Evolutionary conservation across 92 coral and sea anemone genomes (phyloP).

Genomic region (Epizoanthus ramosus): DNA sequence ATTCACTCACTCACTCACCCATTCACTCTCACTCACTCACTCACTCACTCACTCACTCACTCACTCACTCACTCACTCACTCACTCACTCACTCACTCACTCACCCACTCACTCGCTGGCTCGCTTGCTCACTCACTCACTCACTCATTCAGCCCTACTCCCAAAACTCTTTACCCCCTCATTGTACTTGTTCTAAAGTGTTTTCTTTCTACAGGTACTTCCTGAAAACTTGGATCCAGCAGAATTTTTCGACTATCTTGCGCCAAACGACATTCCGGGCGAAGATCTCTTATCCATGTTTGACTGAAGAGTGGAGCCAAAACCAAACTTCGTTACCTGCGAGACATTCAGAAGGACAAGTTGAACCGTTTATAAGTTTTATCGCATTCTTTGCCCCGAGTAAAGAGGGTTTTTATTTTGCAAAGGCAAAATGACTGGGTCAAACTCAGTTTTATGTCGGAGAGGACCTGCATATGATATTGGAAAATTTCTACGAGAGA

Average conservation of each 20-base stretch:
- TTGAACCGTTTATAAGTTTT: not conserved
- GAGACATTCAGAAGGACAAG: too few relatives aligned
- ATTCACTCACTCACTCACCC: too few relatives aligned
- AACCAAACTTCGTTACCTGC: not conserved
- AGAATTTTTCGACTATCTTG: constrained; percentile 31
- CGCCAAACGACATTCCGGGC: constrained; percentile 16
- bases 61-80: too few relatives aligned
- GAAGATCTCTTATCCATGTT: constrained; percentile 41
- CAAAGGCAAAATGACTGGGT: constrained; percentile 10
- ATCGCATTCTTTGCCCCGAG: not conserved
- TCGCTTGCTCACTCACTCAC: too few relatives aligned
- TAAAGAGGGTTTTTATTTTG: constrained; percentile 16
- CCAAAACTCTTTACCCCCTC: too few relatives aligned
- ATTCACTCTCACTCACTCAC: too few relatives aligned
- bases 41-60: too few relatives aligned
- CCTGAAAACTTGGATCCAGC: constrained; percentile 44
- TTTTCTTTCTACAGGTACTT: constrained; percentile 5
- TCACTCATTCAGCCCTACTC: too few relatives aligned
- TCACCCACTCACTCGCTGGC: too few relatives aligned
- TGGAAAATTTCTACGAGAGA: constrained; percentile 37
- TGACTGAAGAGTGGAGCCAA: constrained; percentile 16
- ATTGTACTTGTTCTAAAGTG: too few relatives aligned
- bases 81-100: too few relatives aligned
- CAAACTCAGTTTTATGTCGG: constrained; percentile 21
- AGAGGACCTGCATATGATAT: not conserved